Evolutionary conservation across 2,797 vertebrate species (phyloP), one percentile per base, ranked within the genome.

Genomic region (Galago senegalensis): DNA sequence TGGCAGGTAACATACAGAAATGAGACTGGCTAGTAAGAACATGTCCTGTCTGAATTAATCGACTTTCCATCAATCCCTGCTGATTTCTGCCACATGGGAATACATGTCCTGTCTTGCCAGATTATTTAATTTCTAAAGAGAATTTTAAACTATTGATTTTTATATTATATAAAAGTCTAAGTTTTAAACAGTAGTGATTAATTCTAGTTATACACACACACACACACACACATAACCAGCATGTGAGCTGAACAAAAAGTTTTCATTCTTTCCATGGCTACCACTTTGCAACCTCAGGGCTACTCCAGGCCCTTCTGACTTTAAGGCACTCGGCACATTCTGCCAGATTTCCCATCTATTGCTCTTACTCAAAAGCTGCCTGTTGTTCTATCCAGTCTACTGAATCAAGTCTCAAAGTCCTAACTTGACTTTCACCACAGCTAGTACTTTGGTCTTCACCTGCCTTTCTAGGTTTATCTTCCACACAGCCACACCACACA

Each of bases 141-240:
- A 92, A 92, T 67, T 83, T 46, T 40, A 7, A 84, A 85, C 46
- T 81, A 67, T 4, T 92, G 25, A 79, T 88, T 94, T 49, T 95
- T 75, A 61, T 53, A 9, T 79, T 75, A 61, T 53, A 9, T 79
- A 93, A 93, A 43, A 1, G 3, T 60, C 1, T 65, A 17, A 72
- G 77, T 94, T 88, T 94, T 83, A 92, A 94, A 63, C 14, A 87
- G 43, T 61, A 90, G 13, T 21, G 61, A 82, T 49, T 70, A 29
- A 87, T 70, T 93, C 67, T 84, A 91, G 83, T 91, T 77, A 61
- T 5, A 37, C 20, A 31, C 31, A 58, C 12, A 16, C 16, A 81
- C 29, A 82, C 14, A 40, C 49, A 70, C 8, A 65, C 31, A 65
- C 3, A 91, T 1, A 53, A 4, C 8, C 25, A 94, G 13, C 21